Conservation (phyloP, 2,888 invertebrate species). For the Reticulitermes lucifugus region DNA sequence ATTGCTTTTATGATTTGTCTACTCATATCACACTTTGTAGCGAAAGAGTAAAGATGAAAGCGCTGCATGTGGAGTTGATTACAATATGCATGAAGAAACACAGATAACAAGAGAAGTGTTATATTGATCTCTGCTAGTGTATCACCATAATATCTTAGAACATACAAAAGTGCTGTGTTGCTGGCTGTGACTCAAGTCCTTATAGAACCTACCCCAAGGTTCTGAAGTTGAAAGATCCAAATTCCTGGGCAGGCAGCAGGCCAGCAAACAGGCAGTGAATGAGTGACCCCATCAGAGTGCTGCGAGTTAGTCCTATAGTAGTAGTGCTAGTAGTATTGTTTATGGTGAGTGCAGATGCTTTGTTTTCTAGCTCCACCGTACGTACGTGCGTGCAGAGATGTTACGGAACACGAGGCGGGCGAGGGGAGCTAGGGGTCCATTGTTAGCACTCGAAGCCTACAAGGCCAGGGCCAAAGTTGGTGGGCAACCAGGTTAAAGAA, state of each 20-base stretch:
- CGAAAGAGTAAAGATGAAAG: neutral
- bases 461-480: constrained; percentile 60
- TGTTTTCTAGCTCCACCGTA: constrained; percentile 50
- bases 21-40: neutral
- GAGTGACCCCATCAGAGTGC: constrained; percentile 44
- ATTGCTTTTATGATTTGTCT: neutral
- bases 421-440: constrained; percentile 52
- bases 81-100: neutral
- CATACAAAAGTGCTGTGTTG: constrained; percentile 35
- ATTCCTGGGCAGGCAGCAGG: constrained; percentile 38
- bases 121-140: constrained; percentile 23
- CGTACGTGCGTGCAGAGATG: constrained; percentile 54
- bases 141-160: constrained; percentile 13
- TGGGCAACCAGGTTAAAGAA: constrained; percentile 72
- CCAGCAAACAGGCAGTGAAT: constrained; percentile 40
- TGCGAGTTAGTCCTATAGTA: constrained; percentile 37
- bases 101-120: neutral
- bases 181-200: neutral
- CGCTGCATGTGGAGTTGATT: neutral
- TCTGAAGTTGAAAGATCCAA: constrained; percentile 28
- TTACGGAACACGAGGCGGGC: constrained; percentile 50
- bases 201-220: constrained; percentile 12
- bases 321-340: constrained; percentile 34
- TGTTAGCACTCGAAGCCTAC: constrained; percentile 84
- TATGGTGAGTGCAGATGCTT: constrained; percentile 44